phyloP scores from a whole-genome alignment of 1,140 invertebrate species.

The Zaprionus africanus region DNA sequence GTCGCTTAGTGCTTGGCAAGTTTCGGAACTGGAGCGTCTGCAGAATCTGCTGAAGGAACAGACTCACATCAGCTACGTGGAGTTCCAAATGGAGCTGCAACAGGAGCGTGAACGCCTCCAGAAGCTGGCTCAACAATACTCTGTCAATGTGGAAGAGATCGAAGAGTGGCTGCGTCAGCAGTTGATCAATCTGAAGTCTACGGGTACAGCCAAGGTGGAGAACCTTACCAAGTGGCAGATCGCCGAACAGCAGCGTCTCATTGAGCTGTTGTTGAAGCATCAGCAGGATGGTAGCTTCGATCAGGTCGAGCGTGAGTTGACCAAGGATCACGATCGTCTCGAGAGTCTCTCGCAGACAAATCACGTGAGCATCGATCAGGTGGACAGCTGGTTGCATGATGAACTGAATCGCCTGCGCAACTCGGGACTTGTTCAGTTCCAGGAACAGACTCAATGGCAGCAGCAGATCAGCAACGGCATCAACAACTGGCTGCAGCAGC shows the following conservation, averaged over 20 bases:
- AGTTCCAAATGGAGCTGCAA: constrained; percentile 74
- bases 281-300: constrained; percentile 67
- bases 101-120: constrained; percentile 67
- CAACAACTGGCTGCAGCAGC: constrained; percentile 68
- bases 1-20: constrained; percentile 70
- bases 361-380: constrained; percentile 72
- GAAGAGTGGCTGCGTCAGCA: constrained; percentile 78
- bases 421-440: constrained; percentile 71
- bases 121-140: constrained; percentile 74
- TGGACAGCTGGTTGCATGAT: constrained; percentile 75
- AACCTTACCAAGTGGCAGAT: constrained; percentile 75
- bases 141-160: constrained; percentile 73
- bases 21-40: constrained; percentile 65
- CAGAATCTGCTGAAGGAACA: constrained; percentile 70
- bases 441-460: constrained; percentile 76
- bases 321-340: constrained; percentile 60
- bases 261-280: constrained; percentile 73
- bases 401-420: constrained; percentile 67
- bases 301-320: constrained; percentile 68
- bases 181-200: constrained; percentile 71
- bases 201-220: constrained; percentile 70
- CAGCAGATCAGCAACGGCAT: constrained; percentile 65
- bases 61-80: constrained; percentile 72
- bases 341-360: constrained; percentile 69
- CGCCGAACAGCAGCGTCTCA: constrained; percentile 72